Evolutionary conservation across 2,113 vertebrate species (phyloP).

Genomic region (Rallus limicola): DNA sequence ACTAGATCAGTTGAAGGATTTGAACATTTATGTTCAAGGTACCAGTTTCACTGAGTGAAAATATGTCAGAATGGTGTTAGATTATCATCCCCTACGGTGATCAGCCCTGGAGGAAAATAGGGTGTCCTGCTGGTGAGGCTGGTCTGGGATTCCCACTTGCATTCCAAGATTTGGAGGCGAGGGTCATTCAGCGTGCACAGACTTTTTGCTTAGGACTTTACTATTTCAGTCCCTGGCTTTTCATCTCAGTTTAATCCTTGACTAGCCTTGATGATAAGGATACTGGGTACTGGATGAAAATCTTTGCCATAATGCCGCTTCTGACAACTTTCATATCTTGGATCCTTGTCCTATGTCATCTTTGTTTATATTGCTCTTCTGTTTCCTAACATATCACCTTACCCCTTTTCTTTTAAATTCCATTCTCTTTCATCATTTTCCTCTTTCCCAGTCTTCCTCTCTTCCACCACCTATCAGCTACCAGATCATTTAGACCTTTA

Average conservation of each 20-base stretch:
- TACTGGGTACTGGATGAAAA: not conserved
- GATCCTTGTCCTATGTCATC: not conserved
- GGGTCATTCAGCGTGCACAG: not conserved
- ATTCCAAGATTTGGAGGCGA: not conserved
- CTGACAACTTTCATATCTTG: not conserved
- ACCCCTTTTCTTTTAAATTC: not conserved
- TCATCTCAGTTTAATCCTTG: not conserved
- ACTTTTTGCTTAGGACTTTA: not conserved
- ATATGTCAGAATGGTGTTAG: not conserved
- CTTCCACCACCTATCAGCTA: not conserved
- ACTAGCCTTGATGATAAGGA: not conserved
- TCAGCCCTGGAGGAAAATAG: not conserved
- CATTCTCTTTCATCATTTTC: not conserved
- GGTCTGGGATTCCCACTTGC: not conserved
- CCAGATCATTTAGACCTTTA: not conserved
- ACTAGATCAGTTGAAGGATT: not conserved
- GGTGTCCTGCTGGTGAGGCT: not conserved
- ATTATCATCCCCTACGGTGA: fast-evolving
- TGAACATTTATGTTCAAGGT: not conserved
- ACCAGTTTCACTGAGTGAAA: not conserved
- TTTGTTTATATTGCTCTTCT: not conserved
- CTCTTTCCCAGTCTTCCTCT: not conserved
- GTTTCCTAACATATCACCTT: not conserved
- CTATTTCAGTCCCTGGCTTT: not conserved
- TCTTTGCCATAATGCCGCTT: not conserved